Evolutionary conservation across 2,113 vertebrate genomes (phyloP), one percentile per base, ranked within the genome.

Genomic region (Synchiropus splendidus): DNA sequence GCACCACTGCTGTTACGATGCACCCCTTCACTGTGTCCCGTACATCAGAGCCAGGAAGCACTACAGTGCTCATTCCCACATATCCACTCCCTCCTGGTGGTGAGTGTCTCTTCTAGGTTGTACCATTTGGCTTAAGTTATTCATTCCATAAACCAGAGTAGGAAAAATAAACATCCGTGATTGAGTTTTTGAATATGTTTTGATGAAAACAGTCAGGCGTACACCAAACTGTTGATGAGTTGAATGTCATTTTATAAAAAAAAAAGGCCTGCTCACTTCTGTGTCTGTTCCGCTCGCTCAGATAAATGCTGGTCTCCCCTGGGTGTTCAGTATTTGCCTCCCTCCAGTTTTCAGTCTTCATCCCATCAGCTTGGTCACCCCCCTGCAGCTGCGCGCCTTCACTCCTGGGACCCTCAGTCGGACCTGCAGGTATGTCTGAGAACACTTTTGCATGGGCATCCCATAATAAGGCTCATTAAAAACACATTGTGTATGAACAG

Each of bases 251-350:
- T 4, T 21, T 36, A 14, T 31, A n/a, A n/a, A 5, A 4, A 27
- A 8, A 5, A 8, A 27, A 27, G 4, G 4, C 8, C 21, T 27
- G 8, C 8, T 27, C 8, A 27, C 8, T 27, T 6, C 9, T 6
- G 2, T 18, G 17, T 21, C 9, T 0, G 6, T 12, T 35, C 12
- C 13, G 12, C 13, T 32, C 18, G n/a, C n/a, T 27, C 13, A 90
- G 92, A 84, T 14, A 77, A 82, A 31, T 93, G 92, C 68, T 90
- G 85, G 67, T 66, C 61, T 17, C 84, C 85, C 5, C 63, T 94
- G 52, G 88, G 84, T 15, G 63, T 90, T 33, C 76, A 80, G 27
- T 51, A 27, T 16, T 77, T 87, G 10, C 43, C 32, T 15, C 16
- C 15, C 12, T 45, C 88, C 85, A 0, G 18, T 40, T 16, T 57